A percentile compares a stretch with the other conserved stretches of the same genome.
Evolutionary conservation across 2,113 vertebrate genomes (phyloP).

Genomic region (Hypanus sabinus): DNA sequence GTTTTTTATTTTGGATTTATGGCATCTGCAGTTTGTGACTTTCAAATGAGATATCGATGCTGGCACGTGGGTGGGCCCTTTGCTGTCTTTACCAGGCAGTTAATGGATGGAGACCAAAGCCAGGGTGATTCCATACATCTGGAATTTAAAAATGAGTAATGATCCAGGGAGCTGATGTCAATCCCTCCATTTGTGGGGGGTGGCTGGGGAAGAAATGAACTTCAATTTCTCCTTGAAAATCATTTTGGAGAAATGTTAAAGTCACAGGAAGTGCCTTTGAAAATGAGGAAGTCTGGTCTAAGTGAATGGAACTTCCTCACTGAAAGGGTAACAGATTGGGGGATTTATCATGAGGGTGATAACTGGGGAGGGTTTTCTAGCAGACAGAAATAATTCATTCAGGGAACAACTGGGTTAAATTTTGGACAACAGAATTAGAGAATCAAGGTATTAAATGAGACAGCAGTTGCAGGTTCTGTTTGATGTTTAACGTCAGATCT

Average conservation of each 20-base stretch:
- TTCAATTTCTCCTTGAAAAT: not conserved
- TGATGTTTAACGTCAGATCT: not conserved
- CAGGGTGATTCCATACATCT: not conserved
- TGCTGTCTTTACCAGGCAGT: not conserved
- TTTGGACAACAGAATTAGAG: not conserved
- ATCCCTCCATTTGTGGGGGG: not conserved
- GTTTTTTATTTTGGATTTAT: too few relatives aligned
- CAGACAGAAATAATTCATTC: not conserved
- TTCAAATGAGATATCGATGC: too few relatives aligned
- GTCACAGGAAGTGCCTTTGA: not conserved
- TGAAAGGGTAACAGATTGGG: not conserved
- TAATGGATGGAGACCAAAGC: not conserved
- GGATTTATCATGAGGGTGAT: not conserved
- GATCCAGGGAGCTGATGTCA: not conserved
- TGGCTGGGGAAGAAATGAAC: not conserved
- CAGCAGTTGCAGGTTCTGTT: not conserved
- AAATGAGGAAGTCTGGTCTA: not conserved
- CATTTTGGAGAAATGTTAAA: not conserved
- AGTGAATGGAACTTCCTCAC: not conserved
- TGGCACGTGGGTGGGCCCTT: not conserved
- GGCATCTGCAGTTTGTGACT: too few relatives aligned
- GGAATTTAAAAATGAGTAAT: not conserved
- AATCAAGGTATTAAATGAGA: not conserved
- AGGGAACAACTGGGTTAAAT: not conserved
- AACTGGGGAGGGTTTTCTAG: not conserved